A percentile compares a stretch with the other conserved stretches of the same genome.
These are phyloP conservation scores for Hylia prasina DNA, from an alignment of 2,113 vertebrate genomes.

Conservation along the genomic window DNA sequence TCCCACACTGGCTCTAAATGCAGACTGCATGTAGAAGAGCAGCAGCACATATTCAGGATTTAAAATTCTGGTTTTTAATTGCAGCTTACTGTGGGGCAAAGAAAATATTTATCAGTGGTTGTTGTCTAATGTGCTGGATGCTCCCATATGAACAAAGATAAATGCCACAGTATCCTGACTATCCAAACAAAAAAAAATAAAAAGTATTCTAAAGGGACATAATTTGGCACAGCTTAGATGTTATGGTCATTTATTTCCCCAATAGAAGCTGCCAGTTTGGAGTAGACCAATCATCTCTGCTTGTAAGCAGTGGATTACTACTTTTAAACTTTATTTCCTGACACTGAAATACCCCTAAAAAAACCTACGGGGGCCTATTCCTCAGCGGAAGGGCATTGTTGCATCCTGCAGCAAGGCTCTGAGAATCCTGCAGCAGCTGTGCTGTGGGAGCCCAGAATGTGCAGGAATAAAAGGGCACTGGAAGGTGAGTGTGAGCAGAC, in stretches of 20 bases:
- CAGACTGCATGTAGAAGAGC: background rate
- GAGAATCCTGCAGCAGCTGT: background rate
- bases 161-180: background rate
- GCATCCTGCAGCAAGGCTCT: background rate
- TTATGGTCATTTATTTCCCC: background rate
- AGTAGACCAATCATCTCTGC: background rate
- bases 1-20: background rate
- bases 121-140: background rate
- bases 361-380: background rate
- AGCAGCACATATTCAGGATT: background rate
- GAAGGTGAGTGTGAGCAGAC: background rate
- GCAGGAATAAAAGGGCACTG: background rate
- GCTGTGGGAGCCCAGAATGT: background rate
- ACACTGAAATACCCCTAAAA: background rate
- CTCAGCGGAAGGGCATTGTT: background rate
- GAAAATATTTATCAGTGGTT: background rate
- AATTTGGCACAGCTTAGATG: fast-evolving
- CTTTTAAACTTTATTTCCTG: background rate
- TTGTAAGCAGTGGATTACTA: background rate
- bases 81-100: background rate
- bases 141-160: background rate
- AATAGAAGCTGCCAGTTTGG: background rate
- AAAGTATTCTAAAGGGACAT: background rate
- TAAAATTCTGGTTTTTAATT: background rate
- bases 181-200: background rate